Conservation (phyloP, 2,888 invertebrate species). For the Cremastobaeus sp. region DNA sequence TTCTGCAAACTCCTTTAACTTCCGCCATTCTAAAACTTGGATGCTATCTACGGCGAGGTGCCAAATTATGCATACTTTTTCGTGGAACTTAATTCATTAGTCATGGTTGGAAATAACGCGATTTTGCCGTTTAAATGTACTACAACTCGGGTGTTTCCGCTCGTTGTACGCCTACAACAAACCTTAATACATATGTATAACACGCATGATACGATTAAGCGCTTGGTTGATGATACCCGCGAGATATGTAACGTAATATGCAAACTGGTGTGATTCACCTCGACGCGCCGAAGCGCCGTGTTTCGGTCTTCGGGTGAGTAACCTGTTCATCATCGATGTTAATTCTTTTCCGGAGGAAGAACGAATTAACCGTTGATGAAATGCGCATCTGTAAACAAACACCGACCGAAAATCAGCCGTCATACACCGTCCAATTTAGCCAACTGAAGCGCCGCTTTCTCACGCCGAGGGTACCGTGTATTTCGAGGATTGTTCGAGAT, state of each 20-base stretch:
- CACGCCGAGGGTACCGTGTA: too few relatives aligned
- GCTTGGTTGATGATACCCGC: conserved; percentile 55
- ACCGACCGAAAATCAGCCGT: conserved; percentile 10
- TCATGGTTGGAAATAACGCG: conserved; percentile 11
- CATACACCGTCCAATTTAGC: neutral
- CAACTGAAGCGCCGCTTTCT: neutral
- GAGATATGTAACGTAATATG: conserved; percentile 57
- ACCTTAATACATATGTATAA: conserved; percentile 55
- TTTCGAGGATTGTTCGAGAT: conserved; percentile 7
- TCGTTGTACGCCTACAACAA: conserved; percentile 39
- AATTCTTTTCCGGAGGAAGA: conserved; percentile 21
- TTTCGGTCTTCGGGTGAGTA: conserved; percentile 48
- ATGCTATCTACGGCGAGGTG: neutral
- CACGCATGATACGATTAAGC: conserved; percentile 58
- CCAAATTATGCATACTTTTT: conserved; percentile 8
- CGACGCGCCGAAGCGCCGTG: conserved; percentile 23
- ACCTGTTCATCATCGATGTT: conserved; percentile 46
- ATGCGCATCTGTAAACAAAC: conserved; percentile 8
- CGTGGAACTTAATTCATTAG: conserved; percentile 19
- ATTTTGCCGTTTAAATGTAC: conserved; percentile 14
- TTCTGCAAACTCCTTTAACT: neutral
- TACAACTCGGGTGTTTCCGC: conserved; percentile 28
- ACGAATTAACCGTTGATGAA: conserved; percentile 14
- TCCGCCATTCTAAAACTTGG: neutral
- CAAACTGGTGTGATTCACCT: conserved; percentile 56